Base-by-base conservation (phyloP, 2,797 vertebrate genomes). In the Gallinago solitaria region DNA sequence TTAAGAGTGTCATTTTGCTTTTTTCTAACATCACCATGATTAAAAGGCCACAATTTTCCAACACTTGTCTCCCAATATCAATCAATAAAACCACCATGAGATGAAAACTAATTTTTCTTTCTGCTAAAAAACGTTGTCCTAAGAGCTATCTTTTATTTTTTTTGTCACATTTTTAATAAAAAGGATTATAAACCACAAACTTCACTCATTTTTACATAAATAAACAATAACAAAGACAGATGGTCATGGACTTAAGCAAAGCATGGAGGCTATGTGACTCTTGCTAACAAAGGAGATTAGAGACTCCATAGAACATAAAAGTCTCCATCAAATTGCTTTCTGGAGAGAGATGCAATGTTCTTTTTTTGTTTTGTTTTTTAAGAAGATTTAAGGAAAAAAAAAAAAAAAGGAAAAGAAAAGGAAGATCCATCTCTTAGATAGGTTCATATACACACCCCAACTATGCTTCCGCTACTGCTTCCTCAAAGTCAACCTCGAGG, bases 51-150 rank as follows among this genome's bases (percentile, higher is more conserved):
- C 18, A 61, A 27, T 35, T 79, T 83, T 51, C 21, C 25, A 68
- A 30, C 8, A 65, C 80, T 12, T 80, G 9, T n/a, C 19, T 61
- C n/a, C 10, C 2, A 12, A 56, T 45, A 76, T 2, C 21, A 75
- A 59, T 32, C 33, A 35, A 57, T 17, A 75, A 87, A 67, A 68
- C 33, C 6, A 30, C 4, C 10, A 59, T 24, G 5, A 51, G 16
- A 28, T 32, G 21, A 92, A 77, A 80, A 79, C 4, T 14, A 2
- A 4, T 28, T 74, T 50, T 83, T n/a, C 19, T 73, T 90, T n/a
- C 60, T 91, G 53, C 28, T 71, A 35, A 8, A 74, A 39, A 67
- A 63, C 0, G 0, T 33, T 37, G 47, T 4, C 1, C 3, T 14
- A 64, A 74, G 67, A 74, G 19, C 12, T 43, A 45, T 20, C 21